Base-by-base conservation (phyloP, 1,140 invertebrate genomes). In the Marisa cornuarietis region DNA sequence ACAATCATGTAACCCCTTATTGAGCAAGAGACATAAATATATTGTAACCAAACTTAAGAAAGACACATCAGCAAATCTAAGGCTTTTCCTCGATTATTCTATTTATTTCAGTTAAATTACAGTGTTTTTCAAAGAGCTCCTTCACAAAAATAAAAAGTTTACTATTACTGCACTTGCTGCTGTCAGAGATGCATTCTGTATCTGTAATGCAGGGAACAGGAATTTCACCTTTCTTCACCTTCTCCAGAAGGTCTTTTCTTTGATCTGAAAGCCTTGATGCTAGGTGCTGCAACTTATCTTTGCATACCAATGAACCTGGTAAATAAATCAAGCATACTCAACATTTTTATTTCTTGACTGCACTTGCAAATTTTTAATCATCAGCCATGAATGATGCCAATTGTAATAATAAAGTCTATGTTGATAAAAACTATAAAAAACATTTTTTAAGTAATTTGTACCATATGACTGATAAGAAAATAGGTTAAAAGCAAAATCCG, bases 121-220 rank as follows among this genome's bases (percentile, higher is more conserved):
- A 63, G 18, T n/a, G 62, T 18, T 20, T 63, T 63, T 20, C 16
- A 68, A 77, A 77, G 22, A 77, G 24, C 18, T 31, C 22, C 16
- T 68, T 16, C 2, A 77, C 51, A 77, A 77, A 77, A n/a, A 26
- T 31, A 26, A 68, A 77, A 20, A 77, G 63, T 9, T n/a, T 62
- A 26, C 51, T 77, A 63, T n/a, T 42, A n/a, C 20, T 52, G 49
- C 52, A 26, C n/a, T 69, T 77, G 76, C 76, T 69, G n/a, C 63
- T 51, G 68, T 77, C 63, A 6, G 76, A 24, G 3, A 77, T 26
- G 26, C 63, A 42, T 18, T 77, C 63, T 52, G 52, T 51, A 16
- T 54, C 49, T 5, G 63, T n/a, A 62, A 58, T n/a, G 54, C 69
- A 77, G 8, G 76, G 42, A 7, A 77, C 24, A n/a, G 63, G 66